Evolutionary conservation across 92 coral and sea anemone species (phyloP).

Genomic region (Actinostola sp.): DNA sequence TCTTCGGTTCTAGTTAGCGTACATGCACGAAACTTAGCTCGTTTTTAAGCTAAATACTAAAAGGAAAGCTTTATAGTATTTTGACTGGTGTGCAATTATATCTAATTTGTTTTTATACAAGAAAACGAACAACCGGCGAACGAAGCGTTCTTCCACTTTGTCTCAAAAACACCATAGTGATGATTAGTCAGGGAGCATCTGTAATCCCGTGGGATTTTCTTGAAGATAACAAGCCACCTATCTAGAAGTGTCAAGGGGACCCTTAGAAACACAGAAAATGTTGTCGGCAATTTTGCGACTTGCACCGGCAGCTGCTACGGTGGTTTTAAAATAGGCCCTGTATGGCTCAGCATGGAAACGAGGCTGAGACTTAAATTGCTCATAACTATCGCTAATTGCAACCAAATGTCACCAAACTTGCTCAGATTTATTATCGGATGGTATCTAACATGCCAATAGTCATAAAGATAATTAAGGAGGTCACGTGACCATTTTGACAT

Average conservation of each 20-base stretch:
- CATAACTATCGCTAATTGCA: background rate
- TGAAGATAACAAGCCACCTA: conserved; percentile 40
- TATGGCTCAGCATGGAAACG: conserved; percentile 39
- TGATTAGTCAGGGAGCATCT: conserved; percentile 55
- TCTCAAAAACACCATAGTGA: no score
- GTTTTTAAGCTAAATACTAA: no score
- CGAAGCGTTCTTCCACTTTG: no score
- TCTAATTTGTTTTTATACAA: no score
- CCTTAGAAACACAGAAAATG: conserved; percentile 29
- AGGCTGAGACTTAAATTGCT: conserved; percentile 17
- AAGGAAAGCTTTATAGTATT: no score
- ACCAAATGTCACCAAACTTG: background rate
- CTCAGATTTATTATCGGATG: conserved; percentile 2
- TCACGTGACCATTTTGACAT: conserved; percentile 28
- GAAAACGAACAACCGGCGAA: no score
- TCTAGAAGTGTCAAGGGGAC: conserved; percentile 44
- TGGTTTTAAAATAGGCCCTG: background rate
- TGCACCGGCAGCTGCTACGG: conserved; percentile 19
- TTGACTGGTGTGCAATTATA: no score
- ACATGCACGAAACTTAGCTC: no score
- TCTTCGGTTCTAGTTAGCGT: no score
- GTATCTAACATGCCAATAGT: conserved; percentile 13
- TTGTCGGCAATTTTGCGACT: conserved; percentile 42
- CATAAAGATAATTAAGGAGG: conserved; percentile 9
- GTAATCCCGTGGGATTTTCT: conserved; percentile 54